phyloP scores from a whole-genome alignment of 1,140 invertebrate genomes.

The Dinothrombium tinctorium region DNA sequence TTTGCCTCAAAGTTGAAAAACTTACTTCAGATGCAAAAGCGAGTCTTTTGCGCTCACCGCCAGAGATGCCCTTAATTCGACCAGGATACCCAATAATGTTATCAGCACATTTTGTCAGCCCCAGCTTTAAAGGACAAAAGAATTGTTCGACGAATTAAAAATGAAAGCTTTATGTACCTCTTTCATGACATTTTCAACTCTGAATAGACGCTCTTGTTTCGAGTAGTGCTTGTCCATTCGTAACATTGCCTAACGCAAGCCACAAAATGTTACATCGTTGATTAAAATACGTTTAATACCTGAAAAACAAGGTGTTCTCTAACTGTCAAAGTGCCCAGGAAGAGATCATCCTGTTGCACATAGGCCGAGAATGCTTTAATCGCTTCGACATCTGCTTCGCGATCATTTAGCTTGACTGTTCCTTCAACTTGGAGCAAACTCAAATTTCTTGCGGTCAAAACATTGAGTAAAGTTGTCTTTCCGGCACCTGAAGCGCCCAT shows the following conservation, averaged over 20 bases:
- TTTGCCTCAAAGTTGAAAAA: neutral
- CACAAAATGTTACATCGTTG: neutral
- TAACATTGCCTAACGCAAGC: neutral
- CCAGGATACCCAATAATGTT: slow-evolving; percentile 68
- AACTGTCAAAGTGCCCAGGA: slow-evolving; percentile 73
- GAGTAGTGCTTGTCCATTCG: neutral
- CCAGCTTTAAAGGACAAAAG: slow-evolving; percentile 57
- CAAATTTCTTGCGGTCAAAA: slow-evolving; percentile 40
- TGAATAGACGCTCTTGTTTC: neutral
- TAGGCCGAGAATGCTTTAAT: slow-evolving; percentile 61
- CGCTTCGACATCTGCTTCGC: slow-evolving; percentile 44
- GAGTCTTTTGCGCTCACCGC: slow-evolving; percentile 61
- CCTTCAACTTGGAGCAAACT: slow-evolving; percentile 31
- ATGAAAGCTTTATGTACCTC: neutral
- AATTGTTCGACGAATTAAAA: too few relatives aligned
- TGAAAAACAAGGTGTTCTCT: slow-evolving; percentile 71
- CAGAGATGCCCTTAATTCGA: slow-evolving; percentile 51
- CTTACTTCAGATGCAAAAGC: slow-evolving; percentile 59
- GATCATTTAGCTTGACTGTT: slow-evolving; percentile 46
- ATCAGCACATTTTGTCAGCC: slow-evolving; percentile 41
- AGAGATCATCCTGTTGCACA: slow-evolving; percentile 85
- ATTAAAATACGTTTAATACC: slow-evolving; percentile 27
- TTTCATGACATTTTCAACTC: neutral
- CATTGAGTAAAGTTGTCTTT: slow-evolving; percentile 56
- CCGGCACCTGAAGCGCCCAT: slow-evolving; percentile 51